Percentiles rank a stretch among this genome's conserved stretches.
Evolutionary conservation across 2,888 invertebrate species (phyloP).

Genomic region (Apeira syringaria): DNA sequence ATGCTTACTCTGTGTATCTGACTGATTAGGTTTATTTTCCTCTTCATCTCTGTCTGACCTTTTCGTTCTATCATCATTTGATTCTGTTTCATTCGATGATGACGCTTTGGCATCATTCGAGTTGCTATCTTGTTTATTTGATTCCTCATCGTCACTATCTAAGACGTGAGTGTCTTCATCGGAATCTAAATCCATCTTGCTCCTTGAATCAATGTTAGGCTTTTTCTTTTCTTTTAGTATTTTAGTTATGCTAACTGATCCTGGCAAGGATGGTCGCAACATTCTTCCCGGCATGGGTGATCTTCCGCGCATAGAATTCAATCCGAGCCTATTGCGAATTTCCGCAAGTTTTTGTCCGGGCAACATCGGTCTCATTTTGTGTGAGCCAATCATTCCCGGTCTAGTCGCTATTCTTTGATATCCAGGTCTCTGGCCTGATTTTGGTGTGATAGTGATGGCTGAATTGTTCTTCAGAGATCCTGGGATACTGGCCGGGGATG

Average conservation of each 20-base stretch:
- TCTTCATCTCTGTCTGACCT: slow-evolving; percentile 13
- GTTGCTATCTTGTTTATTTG: slow-evolving; percentile 29
- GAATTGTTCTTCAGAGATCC: slow-evolving; percentile 84
- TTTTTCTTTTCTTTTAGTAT: slow-evolving; percentile 60
- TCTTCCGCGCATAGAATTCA: slow-evolving; percentile 58
- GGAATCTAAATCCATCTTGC: slow-evolving; percentile 52
- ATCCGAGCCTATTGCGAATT: slow-evolving; percentile 63
- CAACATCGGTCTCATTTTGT: slow-evolving; percentile 63
- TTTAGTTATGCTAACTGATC: slow-evolving; percentile 75
- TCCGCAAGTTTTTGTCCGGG: slow-evolving; percentile 73
- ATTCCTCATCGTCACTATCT: slow-evolving; percentile 69
- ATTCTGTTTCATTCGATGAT: slow-evolving; percentile 29
- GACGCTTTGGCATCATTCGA: slow-evolving; percentile 28
- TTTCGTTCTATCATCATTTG: slow-evolving; percentile 22
- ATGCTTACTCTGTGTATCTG: slow-evolving; percentile 33
- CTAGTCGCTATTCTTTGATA: slow-evolving; percentile 63
- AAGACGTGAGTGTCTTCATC: slow-evolving; percentile 72
- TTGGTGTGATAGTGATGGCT: slow-evolving; percentile 84
- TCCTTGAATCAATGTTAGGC: slow-evolving; percentile 42
- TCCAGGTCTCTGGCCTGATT: slow-evolving; percentile 62
- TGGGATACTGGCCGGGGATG: slow-evolving; percentile 64
- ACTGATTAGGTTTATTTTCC: slow-evolving; percentile 25
- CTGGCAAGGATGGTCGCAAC: slow-evolving; percentile 61
- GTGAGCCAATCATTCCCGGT: slow-evolving; percentile 59
- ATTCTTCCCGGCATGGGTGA: slow-evolving; percentile 55